Evolutionary conservation across 2,113 vertebrate species (phyloP).

Genomic region (Gambusia holbrooki): DNA sequence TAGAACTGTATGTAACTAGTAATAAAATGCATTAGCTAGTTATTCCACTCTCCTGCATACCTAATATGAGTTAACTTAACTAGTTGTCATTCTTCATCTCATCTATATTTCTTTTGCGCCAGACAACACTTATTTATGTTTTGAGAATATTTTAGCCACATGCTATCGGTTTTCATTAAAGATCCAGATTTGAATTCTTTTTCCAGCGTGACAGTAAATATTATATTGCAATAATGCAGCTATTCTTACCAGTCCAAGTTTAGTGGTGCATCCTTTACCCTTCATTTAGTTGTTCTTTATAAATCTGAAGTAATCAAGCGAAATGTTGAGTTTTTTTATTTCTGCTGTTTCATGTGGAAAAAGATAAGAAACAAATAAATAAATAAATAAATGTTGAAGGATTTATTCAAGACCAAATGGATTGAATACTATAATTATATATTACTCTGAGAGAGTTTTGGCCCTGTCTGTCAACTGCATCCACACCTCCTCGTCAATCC

Average conservation of each 20-base stretch:
- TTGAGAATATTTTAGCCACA: neutral
- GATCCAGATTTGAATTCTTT: neutral
- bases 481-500: neutral
- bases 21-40: too few species aligned
- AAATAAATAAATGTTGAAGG: neutral
- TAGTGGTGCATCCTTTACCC: neutral
- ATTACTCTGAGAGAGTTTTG: conserved; percentile 17
- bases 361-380: neutral
- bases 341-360: neutral
- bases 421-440: conserved; percentile 15
- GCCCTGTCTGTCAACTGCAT: conserved; percentile 16
- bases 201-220: neutral
- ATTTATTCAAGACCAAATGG: conserved; percentile 19
- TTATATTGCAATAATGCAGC: neutral
- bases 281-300: neutral
- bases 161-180: neutral
- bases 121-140: neutral
- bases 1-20: too few species aligned
- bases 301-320: neutral
- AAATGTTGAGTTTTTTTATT: neutral
- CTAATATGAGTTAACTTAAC: too few species aligned
- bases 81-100: neutral
- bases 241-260: neutral
- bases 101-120: too few species aligned
- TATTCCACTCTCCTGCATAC: neutral